Base-by-base conservation (phyloP, 2,888 invertebrate genomes). In the Steinernema carpocapsae region DNA sequence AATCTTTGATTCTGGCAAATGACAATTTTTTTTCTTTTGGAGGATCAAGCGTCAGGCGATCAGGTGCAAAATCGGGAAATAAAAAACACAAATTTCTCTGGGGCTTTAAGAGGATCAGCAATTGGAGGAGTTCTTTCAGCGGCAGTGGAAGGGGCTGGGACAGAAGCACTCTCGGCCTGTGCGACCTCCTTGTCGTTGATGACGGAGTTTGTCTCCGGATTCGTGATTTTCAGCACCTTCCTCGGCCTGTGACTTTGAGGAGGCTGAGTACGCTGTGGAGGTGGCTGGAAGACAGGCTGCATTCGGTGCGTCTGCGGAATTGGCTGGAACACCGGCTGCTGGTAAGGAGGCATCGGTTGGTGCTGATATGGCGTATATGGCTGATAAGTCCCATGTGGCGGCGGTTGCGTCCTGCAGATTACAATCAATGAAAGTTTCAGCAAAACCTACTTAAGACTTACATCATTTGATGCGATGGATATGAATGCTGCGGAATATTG, bases 381-480 rank as follows among this genome's bases (percentile, higher is more conserved):
- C 48, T 48, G 48, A 48, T 48, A 48, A 19, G 4, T 17, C 17
- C 19, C n/a, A 3, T 48, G 48, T 48, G 48, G 48, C 48, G 48
- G 64, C 14, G 64, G 24, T 3, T 56, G 64, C 32, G 64, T 12
- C 26, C 64, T 64, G 64, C 3, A 64, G n/a, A 32, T 6, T 2
- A 37, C 29, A 26, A 64, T 64, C 64, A 32, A 64, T 32, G 29
- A 4, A 64, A 4, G 12, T 64, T 37, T 32, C 12, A 26, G 29
- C 64, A n/a, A n/a, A n/a, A n/a, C n/a, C n/a, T n/a, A 7, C 32
- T 3, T 10, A n/a, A 14, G 4, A 64, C 64, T 64, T 64, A 64
- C 64, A 64, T 64, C 29, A 64, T 64, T 14, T 64, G 56, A n/a
- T 26, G 64, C 32, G 4, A 37, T 64, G 64, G n/a, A n/a, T n/a